Evolutionary conservation across 2,888 invertebrate genomes (phyloP), one percentile per base, ranked within the genome.

Genomic region (Agrenia bidenticulata): DNA sequence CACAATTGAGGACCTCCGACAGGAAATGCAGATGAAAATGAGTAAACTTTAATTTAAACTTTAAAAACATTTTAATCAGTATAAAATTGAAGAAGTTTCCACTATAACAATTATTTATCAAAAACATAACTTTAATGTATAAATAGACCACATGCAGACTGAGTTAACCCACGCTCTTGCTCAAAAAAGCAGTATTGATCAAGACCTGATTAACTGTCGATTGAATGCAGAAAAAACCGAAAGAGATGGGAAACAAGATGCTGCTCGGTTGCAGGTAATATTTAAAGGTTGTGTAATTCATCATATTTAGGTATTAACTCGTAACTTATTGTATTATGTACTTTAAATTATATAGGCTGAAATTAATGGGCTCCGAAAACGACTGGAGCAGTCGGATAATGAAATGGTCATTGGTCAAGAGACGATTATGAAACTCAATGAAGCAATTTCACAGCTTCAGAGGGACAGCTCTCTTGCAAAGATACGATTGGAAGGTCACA

Each of bases 381-480:
- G 89, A 26, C 78, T 91, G 75, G 91, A 92, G 78, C 83, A 91
- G 61, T 88, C 89, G 17, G 92, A 92, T 79, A 88, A 89, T 0
- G 92, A 92, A 78, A 78, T 91, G 67, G 84, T 91, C 37, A 90
- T 91, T 77, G 88, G 89, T 19, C 85, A 90, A 53, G 84, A 91
- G 11, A 90, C 92, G 78, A 90, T 91, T 77, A 81, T 91, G 39
- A 85, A 90, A 53, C 83, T 92, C 11, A 85, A 86, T 15, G 92
- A 92, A 78, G 89, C 90, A 78, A 87, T 92, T 39, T 85, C 90
- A 2, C 87, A 85, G 63, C 80, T 91, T 73, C 91, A 92, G 78
- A 89, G 90, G 80, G 91, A 92, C 85, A 77, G 81, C 24, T 80
- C 78, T 60, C 77, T 82, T 73, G 79, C 77, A 41, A 81, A 80